Evolutionary conservation across 2,888 invertebrate species (phyloP), one percentile per base, ranked within the genome.

Genomic region (Ectemnius cavifrons): DNA sequence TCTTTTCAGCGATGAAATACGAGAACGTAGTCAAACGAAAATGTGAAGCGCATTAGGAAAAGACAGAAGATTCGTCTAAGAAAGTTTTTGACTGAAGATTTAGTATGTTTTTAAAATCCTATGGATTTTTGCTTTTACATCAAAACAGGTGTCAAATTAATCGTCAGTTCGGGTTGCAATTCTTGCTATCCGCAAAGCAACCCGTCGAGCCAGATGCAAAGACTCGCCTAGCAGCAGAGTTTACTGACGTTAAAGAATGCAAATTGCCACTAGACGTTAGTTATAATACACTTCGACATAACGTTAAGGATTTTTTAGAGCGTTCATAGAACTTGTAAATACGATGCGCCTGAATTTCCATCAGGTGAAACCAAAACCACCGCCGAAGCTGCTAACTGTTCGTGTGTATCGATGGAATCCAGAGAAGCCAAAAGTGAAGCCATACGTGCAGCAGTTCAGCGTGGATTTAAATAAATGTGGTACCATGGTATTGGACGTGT

Each of bases 341-440:
- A 11, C 37, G 5, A 6, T 37, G 5, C 37, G 37, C 8, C 37
- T 11, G 37, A 37, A 37, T 37, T 37, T 37, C 0, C 8, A 37
- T 14, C 13, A 52, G 52, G 16, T 61, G 37, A 18, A 18, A 16
- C 0, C 0, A 6, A 13, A 46, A 2, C 3, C 6, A 2, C 18
- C 4, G 5, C 78, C 84, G 1, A 76, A 62, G 4, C 37, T 82
- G 0, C 87, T 88, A 57, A 78, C 63, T n/a, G 80, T 89, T 37
- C 84, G 85, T 14, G 76, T 93, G 13, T 93, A 93, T 86, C 89
- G 93, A 77, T 93, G 92, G 91, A 91, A 96, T 91, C 97, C 98
- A 0, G 97, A 97, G 85, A 94, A 95, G 89, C 94, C 96, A 0
- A 94, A 95, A 67, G 94, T 96, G 88, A 97, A 97, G 90, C 97